Base-by-base conservation (phyloP, 2,888 invertebrate genomes). In the Dynastes grantii region DNA sequence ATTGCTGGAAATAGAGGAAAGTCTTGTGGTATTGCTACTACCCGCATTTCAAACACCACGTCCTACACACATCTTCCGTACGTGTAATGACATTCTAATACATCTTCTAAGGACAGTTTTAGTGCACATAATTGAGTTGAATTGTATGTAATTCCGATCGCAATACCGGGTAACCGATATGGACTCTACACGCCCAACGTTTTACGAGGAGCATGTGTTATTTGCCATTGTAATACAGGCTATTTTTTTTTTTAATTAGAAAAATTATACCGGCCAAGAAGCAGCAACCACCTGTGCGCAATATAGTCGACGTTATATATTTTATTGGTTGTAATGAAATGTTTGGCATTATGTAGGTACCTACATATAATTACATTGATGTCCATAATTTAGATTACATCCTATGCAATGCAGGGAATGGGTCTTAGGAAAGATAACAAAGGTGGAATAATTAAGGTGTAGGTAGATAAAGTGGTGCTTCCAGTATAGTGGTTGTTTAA, bases 71-170 rank as follows among this genome's bases (percentile, higher is more conserved):
- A 45, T 45, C 45, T 8, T 45, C 45, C 11, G 11, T 45, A 45
- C 45, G 11, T 11, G 11, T 45, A 45, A 45, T 45, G 45, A 45
- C 45, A 45, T 45, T 45, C 11, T 45, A 45, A 61, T 22, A 61
- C 5, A 61, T 61, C 22, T 61, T 27, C 29, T 32, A 64, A 37
- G n/a, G 64, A 64, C 32, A 64, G 64, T 64, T 64, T 64, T 64
- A 64, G 64, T 32, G 29, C 64, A 37, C 29, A 32, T 61, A 61
- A 61, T 64, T 64, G 64, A 6, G n/a, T 64, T 64, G 64, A 29
- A 64, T 29, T 32, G 64, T 64, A 37, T 64, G 27, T 61, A 61
- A 29, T 61, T 61, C 22, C 61, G 16, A 3, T 27, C 61, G 58
- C 1, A 58, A 61, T 27, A n/a, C 61, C 11, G 45, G 2, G 8